Base-by-base conservation (phyloP, 2,888 invertebrate genomes). In the Lasioglossum pauxillum region DNA sequence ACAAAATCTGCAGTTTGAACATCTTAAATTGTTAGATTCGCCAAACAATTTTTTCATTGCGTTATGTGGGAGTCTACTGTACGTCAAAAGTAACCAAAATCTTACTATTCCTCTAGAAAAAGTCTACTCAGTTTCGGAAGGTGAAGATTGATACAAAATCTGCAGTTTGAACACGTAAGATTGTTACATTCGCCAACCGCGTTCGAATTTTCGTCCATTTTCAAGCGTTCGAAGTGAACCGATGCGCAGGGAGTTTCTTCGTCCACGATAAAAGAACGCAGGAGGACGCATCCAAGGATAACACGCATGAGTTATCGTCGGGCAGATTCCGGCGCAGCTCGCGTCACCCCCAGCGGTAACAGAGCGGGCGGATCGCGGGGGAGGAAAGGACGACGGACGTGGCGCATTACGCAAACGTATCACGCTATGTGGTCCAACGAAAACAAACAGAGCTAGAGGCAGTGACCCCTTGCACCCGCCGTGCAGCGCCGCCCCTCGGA, bases 361-460 rank as follows among this genome's bases (percentile, higher is more conserved):
- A 67, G 53, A 88, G 83, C 57, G 87, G 85, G 90, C 64, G 89
- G 88, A 81, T 85, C 85, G 87, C 87, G 82, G 88, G 79, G 83
- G 85, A 87, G 88, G 77, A 90, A 87, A 89, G 91, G 91, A 91
- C 90, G 89, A 90, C 91, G 92, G 93, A 93, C 93, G 92, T 90
- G 91, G 93, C 92, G 93, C 93, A 95, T 95, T 95, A 95, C 94
- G 94, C 94, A 95, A 95, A 95, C 94, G 94, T 95, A 95, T 95
- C 94, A 94, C 95, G 95, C 94, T 94, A 95, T 95, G 94, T 95
- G 93, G 94, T 94, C 94, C 94, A 95, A 94, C 93, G 94, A 94
- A 94, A 95, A 94, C 95, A 95, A 95, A 95, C 94, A 95, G 93
- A 93, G 93, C 92, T 93, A 88, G 90, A 90, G 91, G 89, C 85